Conservation (phyloP, 1,140 invertebrate species). For the Brachionus koreanus region DNA sequence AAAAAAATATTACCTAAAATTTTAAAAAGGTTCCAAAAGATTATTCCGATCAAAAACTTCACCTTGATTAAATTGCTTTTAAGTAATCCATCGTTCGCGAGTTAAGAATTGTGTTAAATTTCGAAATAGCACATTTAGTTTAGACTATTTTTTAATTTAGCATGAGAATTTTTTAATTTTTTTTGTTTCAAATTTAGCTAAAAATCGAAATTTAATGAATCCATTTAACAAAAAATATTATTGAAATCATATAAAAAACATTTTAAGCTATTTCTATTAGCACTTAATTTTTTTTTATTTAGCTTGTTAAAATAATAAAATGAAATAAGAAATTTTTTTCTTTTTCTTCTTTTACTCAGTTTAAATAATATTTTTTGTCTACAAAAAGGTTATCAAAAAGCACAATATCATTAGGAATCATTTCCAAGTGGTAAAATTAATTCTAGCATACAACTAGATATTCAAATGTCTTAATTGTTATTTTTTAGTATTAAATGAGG, state of each 20-base stretch:
- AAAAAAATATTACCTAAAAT: background rate
- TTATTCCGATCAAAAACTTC: conserved; percentile 18
- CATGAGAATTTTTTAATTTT: conserved; percentile 26
- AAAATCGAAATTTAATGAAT: conserved; percentile 40
- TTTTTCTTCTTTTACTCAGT: background rate
- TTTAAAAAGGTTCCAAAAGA: background rate
- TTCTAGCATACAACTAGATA: too few species aligned
- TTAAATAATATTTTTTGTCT: background rate
- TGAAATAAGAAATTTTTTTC: conserved; percentile 10
- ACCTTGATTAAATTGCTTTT: conserved; percentile 33
- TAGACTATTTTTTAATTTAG: conserved; percentile 25
- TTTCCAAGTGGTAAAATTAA: too few species aligned
- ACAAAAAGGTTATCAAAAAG: background rate
- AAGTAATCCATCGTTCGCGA: conserved; percentile 20
- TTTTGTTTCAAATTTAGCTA: conserved; percentile 18
- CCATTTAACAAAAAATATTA: conserved; percentile 43
- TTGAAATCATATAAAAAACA: conserved; percentile 42
- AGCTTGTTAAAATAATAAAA: conserved; percentile 34
- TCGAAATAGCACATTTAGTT: conserved; percentile 23
- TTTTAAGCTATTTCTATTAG: conserved; percentile 35
- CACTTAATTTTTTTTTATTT: conserved; percentile 29
- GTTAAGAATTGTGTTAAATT: conserved; percentile 6
- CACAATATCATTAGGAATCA: background rate
- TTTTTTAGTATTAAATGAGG: too few species aligned
- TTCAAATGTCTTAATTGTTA: too few species aligned